Base-by-base conservation (phyloP, 2,888 invertebrate species). In the Drosophila pegasa region DNA sequence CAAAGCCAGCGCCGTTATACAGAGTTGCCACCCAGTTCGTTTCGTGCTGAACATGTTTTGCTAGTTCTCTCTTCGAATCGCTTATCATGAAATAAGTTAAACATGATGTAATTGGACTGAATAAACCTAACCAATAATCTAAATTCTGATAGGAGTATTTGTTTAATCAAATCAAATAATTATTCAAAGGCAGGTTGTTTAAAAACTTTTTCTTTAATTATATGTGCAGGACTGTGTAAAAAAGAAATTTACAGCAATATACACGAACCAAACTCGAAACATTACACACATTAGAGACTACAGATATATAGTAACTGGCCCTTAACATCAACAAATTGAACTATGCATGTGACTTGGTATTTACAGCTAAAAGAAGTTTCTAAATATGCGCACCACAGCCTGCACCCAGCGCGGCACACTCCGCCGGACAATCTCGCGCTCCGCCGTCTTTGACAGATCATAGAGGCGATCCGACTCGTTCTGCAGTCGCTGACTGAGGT, bases 351-450 rank as follows among this genome's bases (percentile, higher is more conserved):
- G 25, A 14, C 31, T 45, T 40, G 18, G 18, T n/a, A 40, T 48
- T 43, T 54, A 43, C n/a, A 52, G 8, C 57, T 87, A 84, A 12
- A 97, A 96, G 89, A 95, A 96, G 37, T 94, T 94, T 88, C 95
- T 94, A 90, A 97, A 96, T 55, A 97, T 92, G 71, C 94, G 94
- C 8, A 97, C 96, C 22, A 97, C 95, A 2, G 94, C 92, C 78
- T 94, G 93, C 8, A 98, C 96, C 97, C 98, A 97, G 9, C 95
- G 92, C 0, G 98, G 97, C 6, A 97, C 94, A 38, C 93, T 93
- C 71, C 97, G 93, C 59, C 94, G 94, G 6, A 94, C 93, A 76
- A 97, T 93, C 71, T 95, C 94, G 2, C 93, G 91, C 55, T 95
- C 94, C 27, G 95, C 95, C 27, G 94, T 94, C 4, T 93, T 91